Evolutionary conservation across 2,797 vertebrate genomes (phyloP), one percentile per base, ranked within the genome.

Genomic region (Chromis chromis): DNA sequence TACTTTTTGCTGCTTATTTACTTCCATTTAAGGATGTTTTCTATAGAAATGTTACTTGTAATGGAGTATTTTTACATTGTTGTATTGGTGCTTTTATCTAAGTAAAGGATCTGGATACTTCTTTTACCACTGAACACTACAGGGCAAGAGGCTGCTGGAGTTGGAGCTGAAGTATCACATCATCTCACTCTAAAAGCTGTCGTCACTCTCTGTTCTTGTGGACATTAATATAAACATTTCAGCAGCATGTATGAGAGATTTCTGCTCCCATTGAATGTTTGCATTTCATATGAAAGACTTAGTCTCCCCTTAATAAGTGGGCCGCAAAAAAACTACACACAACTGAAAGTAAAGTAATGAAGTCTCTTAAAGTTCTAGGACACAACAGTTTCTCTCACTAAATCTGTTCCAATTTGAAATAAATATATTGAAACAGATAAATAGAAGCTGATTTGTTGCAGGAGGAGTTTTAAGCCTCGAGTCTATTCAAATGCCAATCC

Each of bases 171-270:
- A 79, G 40, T 68, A 73, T 84, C 27, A 81, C 12, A 24, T 87
- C 72, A 66, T 16, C 69, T 40, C 16, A 36, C 50, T 74, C 61
- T 28, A 6, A 82, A 53, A 74, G 42, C 67, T 50, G 52, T 60
- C 68, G 82, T 81, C 74, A 61, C 28, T 76, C 68, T 58, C 69
- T 58, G 24, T 52, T 46, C 69, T 68, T 3, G 11, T 19, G 40
- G 57, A 81, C 70, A 42, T 33, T 25, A 60, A 44, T 65, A 52
- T 88, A 89, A 89, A 90, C 86, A 85, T 58, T 79, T 82, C 17
- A 56, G 79, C 61, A 3, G 9, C 75, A 66, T 44, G 60, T 64
- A 62, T 2, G 1, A 59, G 60, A 62, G 57, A 68, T 61, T 58
- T 58, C 5, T n/a, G 46, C 74, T 66, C 2, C 46, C 4, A 53